phyloP scores from a whole-genome alignment of 2,888 invertebrate genomes.

The Agapostemon virescens region DNA sequence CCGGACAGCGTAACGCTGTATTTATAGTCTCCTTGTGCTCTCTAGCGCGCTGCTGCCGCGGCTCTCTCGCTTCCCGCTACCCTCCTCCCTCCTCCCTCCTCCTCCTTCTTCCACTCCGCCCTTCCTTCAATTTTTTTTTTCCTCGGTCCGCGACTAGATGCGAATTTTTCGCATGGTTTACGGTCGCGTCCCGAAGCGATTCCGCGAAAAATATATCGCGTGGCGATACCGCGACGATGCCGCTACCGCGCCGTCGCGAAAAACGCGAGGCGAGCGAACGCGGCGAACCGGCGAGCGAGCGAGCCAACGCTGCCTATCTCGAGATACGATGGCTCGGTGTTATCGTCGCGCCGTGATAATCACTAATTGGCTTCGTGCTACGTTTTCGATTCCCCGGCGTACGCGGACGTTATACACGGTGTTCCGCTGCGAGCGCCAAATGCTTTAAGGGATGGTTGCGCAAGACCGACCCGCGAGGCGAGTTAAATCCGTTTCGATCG shows the following conservation, averaged over 20 bases:
- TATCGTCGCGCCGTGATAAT: slow-evolving; percentile 34
- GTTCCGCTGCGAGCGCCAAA: not conserved
- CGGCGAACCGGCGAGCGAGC: not conserved
- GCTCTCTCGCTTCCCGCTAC: not conserved
- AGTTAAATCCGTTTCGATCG: not conserved
- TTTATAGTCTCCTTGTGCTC: slow-evolving; percentile 56
- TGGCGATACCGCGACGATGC: slow-evolving; percentile 30
- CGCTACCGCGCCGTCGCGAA: not conserved
- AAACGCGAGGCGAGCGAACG: not conserved
- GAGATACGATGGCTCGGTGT: slow-evolving; percentile 24
- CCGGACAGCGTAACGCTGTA: slow-evolving; percentile 55
- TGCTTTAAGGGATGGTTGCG: not conserved
- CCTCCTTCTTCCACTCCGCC: not conserved
- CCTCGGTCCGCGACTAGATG: slow-evolving; percentile 12
- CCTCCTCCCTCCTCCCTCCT: not conserved
- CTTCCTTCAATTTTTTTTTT: not conserved
- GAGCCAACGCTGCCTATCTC: slow-evolving; percentile 14
- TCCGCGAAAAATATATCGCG: slow-evolving; percentile 24
- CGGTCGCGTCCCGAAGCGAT: slow-evolving; percentile 13
- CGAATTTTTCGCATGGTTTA: slow-evolving; percentile 39
- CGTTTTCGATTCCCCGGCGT: slow-evolving; percentile 8
- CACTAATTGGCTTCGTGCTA: slow-evolving; percentile 30
- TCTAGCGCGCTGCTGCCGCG: slow-evolving; percentile 16
- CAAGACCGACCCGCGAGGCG: not conserved
- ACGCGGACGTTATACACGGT: not conserved